These are phyloP conservation scores for Micrasema longulum DNA, from an alignment of 1,140 invertebrate genomes.

Conservation along the genomic window DNA sequence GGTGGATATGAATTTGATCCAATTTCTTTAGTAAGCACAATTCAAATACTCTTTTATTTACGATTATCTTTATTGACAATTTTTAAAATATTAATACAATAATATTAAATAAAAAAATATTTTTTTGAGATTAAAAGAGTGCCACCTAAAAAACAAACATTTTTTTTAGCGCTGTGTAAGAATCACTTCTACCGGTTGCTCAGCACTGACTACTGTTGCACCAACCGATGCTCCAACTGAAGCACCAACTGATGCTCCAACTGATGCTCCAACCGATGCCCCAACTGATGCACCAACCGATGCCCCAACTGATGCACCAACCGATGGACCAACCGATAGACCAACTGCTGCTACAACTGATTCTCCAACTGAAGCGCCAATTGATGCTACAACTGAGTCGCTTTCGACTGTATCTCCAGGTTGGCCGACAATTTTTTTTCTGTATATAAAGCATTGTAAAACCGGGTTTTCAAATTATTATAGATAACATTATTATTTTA, in stretches of 20 bases:
- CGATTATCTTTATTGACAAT: no score
- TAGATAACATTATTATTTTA: no score
- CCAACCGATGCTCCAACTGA: slow-evolving; percentile 14
- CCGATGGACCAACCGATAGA: not conserved
- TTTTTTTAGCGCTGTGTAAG: no score
- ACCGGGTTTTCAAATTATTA: no score
- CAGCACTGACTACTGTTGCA: not conserved
- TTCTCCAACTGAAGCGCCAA: not conserved
- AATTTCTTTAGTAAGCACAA: not conserved
- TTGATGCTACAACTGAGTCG: not conserved
- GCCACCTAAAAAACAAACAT: no score
- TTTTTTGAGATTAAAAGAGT: no score
- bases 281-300: slow-evolving; percentile 28
- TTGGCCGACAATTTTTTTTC: not conserved
- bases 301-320: slow-evolving; percentile 8
- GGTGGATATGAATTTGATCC: slow-evolving; percentile 26
- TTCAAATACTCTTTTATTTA: no score
- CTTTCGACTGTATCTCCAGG: not conserved
- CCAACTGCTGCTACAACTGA: not conserved
- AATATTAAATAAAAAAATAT: no score
- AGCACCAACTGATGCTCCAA: slow-evolving; percentile 3
- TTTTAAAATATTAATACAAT: no score
- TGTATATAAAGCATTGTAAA: no score
- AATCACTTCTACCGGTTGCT: no score
- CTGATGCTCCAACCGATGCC: not conserved